Percentiles rank a stretch among this genome's conserved stretches.
Conservation (phyloP, 1,140 invertebrate species). For the Orussus abietinus region DNA sequence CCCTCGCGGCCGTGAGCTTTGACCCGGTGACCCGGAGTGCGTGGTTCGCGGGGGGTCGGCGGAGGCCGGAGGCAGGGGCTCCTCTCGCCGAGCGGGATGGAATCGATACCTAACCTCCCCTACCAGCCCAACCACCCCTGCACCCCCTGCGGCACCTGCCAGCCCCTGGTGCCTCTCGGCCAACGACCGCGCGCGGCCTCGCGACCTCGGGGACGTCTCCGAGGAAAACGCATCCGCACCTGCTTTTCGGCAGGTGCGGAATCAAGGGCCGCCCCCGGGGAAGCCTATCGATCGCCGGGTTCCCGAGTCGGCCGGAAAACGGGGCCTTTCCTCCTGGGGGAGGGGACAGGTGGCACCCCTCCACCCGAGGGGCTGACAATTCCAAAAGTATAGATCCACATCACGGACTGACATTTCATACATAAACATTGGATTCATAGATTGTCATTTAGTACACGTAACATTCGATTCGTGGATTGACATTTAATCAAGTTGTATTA, state of each 20-base stretch:
- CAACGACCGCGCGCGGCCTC: no score
- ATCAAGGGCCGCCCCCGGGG: constrained; percentile 18
- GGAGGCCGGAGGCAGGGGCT: constrained; percentile 15
- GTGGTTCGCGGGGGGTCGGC: constrained; percentile 26
- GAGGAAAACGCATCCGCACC: background rate
- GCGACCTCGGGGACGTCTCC: no score
- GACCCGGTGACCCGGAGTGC: constrained; percentile 48
- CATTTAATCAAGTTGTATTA: no score
- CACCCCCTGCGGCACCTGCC: constrained; percentile 5
- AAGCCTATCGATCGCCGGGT: constrained; percentile 14
- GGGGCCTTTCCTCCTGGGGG: constrained; percentile 2
- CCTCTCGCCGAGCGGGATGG: constrained; percentile 38
- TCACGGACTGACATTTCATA: no score
- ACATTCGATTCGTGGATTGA: no score
- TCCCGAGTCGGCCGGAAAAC: constrained; percentile 21
- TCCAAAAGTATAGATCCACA: no score
- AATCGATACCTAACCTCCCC: constrained; percentile 46
- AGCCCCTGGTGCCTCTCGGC: background rate
- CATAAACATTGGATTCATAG: no score
- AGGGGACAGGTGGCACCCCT: background rate
- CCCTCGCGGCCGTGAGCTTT: constrained; percentile 49
- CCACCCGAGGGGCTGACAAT: no score
- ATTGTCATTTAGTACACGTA: no score
- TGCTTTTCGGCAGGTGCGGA: no score
- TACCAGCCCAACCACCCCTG: constrained; percentile 33